Conservation (phyloP, 2,888 invertebrate species). For the Scaptodrosophila latifasciaeformis region DNA sequence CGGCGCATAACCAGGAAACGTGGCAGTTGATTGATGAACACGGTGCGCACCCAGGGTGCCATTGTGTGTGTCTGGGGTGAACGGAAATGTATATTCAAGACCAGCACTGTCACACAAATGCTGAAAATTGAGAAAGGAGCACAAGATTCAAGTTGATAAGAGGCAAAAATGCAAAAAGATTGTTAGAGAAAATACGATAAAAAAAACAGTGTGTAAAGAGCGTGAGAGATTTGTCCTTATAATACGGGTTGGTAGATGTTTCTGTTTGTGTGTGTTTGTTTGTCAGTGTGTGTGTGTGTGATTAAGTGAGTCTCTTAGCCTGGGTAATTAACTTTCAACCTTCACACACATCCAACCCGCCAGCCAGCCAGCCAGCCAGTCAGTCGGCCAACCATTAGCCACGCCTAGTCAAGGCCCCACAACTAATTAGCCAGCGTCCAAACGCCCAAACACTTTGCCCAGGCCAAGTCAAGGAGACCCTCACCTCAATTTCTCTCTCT, state of each 20-base stretch:
- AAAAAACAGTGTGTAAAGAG: not conserved
- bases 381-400: slow-evolving; percentile 3
- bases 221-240: not conserved
- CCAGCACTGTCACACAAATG: slow-evolving; percentile 96
- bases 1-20: slow-evolving; percentile 94
- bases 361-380: not conserved
- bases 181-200: not conserved
- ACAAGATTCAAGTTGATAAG: not conserved
- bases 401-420: slow-evolving; percentile 37
- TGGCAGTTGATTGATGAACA: slow-evolving; percentile 97
- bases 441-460: slow-evolving; percentile 18
- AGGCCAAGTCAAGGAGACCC: not conserved
- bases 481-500: slow-evolving; percentile 1
- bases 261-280: not conserved
- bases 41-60: slow-evolving; percentile 96
- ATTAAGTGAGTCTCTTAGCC: slow-evolving; percentile 34
- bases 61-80: slow-evolving; percentile 98
- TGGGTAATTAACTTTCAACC: slow-evolving; percentile 60
- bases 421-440: slow-evolving; percentile 49
- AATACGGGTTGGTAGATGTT: too few species aligned
- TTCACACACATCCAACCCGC: slow-evolving; percentile 2
- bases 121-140: slow-evolving; percentile 77
- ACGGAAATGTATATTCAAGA: slow-evolving; percentile 97
- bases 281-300: slow-evolving; percentile 19
- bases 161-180: slow-evolving; percentile 16